A percentile compares a stretch with the other conserved stretches of the same genome.
Conservation (phyloP, 2,888 invertebrate species). For the Pyrochroa serraticornis region DNA sequence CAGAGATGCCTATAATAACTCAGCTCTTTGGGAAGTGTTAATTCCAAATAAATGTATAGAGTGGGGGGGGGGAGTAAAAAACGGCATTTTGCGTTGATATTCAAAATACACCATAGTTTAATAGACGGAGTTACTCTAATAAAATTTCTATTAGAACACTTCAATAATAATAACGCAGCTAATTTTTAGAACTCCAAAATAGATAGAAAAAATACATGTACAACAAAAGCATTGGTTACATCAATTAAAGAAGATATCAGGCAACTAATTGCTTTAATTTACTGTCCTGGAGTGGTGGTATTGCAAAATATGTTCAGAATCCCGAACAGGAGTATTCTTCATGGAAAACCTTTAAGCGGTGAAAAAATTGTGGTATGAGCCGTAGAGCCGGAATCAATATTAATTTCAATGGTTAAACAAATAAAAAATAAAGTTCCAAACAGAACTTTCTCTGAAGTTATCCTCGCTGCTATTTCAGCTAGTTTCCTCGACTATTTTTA, state of each 20-base stretch:
- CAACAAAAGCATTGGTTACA: background rate
- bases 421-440: conserved; percentile 25
- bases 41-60: conserved; percentile 48
- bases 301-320: background rate
- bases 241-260: background rate
- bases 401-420: conserved; percentile 23
- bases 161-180: too few species aligned
- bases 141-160: too few species aligned
- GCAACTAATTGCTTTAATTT: background rate
- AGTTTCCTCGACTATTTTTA: conserved; percentile 25
- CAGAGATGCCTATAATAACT: conserved; percentile 58
- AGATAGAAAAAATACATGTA: too few species aligned
- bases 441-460: conserved; percentile 29
- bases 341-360: background rate
- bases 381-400: background rate
- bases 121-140: conserved; percentile 60
- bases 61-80: conserved; percentile 33
- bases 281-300: background rate
- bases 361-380: conserved; percentile 4
- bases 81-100: conserved; percentile 56
- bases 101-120: conserved; percentile 63
- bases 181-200: too few species aligned
- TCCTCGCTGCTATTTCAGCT: conserved; percentile 26
- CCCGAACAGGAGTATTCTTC: background rate
- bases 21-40: conserved; percentile 62